Percentiles rank a stretch among this genome's conserved stretches.
Evolutionary conservation across 2,113 vertebrate species (phyloP).

Genomic region (Carassius gibelio): DNA sequence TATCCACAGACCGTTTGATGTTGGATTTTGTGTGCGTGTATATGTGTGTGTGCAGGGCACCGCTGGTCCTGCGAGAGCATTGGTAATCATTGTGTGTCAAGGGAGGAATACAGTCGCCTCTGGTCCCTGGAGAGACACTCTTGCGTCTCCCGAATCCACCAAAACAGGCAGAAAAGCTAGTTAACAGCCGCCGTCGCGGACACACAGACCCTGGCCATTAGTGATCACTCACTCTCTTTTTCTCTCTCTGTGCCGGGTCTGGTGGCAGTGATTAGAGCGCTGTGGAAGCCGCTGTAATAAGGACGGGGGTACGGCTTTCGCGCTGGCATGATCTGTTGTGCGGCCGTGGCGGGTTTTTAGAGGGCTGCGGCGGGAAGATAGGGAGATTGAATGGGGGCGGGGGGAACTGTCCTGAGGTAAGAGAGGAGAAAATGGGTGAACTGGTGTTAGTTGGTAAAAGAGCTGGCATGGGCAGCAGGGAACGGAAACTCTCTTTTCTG

Average conservation of each 20-base stretch:
- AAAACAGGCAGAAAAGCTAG: slow-evolving; percentile 56
- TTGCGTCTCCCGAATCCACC: slow-evolving; percentile 54
- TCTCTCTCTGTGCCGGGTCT: slow-evolving; percentile 44
- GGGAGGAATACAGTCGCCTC: slow-evolving; percentile 55
- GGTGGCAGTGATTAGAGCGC: slow-evolving; percentile 48
- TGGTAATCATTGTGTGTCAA: slow-evolving; percentile 54
- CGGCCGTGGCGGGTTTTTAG: slow-evolving; percentile 67
- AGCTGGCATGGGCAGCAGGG: slow-evolving; percentile 61
- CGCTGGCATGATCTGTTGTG: slow-evolving; percentile 67
- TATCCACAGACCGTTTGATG: slow-evolving; percentile 57
- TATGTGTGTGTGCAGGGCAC: slow-evolving; percentile 40
- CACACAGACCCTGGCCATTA: slow-evolving; percentile 57
- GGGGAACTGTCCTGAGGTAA: slow-evolving; percentile 54
- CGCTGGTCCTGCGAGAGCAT: slow-evolving; percentile 52
- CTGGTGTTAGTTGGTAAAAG: slow-evolving; percentile 72
- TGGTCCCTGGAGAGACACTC: slow-evolving; percentile 46
- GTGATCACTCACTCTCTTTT: slow-evolving; percentile 37
- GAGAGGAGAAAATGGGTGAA: slow-evolving; percentile 64
- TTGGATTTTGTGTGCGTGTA: slow-evolving; percentile 51
- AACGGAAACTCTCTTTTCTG: neutral
- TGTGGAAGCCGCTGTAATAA: slow-evolving; percentile 46
- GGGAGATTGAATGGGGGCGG: slow-evolving; percentile 67
- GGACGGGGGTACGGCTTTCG: slow-evolving; percentile 58
- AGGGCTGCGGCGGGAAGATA: slow-evolving; percentile 76
- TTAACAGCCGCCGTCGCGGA: slow-evolving; percentile 62